These are phyloP conservation scores for Psilanteris sp. DNA, from an alignment of 1,140 invertebrate genomes.

Conservation along the genomic window DNA sequence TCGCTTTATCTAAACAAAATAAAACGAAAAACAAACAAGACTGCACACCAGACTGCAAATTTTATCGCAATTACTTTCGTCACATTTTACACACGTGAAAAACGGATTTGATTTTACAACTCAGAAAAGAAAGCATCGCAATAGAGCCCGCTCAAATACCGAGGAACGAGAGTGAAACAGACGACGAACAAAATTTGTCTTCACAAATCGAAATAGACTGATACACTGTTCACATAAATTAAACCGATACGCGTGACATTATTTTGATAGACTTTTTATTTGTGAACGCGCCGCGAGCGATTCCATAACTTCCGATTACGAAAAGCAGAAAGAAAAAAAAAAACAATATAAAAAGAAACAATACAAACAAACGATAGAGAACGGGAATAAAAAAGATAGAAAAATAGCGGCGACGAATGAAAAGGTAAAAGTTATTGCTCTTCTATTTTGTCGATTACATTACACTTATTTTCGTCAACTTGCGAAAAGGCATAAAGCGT, in stretches of 20 bases:
- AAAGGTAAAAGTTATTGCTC: slow-evolving; percentile 18
- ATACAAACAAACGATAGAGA: not conserved
- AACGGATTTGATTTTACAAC: slow-evolving; percentile 57
- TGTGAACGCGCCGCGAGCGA: slow-evolving; percentile 10
- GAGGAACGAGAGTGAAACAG: slow-evolving; percentile 7
- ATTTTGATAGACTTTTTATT: slow-evolving; percentile 50
- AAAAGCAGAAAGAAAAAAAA: not conserved
- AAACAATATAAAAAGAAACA: too few relatives aligned
- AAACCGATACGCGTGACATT: slow-evolving; percentile 50
- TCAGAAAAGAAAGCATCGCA: slow-evolving; percentile 34
- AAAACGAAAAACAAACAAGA: slow-evolving; percentile 43
- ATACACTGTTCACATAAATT: slow-evolving; percentile 38
- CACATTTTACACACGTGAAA: slow-evolving; percentile 34
- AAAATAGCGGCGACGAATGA: too few relatives aligned
- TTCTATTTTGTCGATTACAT: slow-evolving; percentile 38
- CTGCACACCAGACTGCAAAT: slow-evolving; percentile 51
- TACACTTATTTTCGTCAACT: slow-evolving; percentile 34
- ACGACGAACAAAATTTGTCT: slow-evolving; percentile 33
- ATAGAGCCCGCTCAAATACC: slow-evolving; percentile 27
- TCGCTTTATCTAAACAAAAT: slow-evolving; percentile 5
- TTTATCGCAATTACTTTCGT: slow-evolving; percentile 54
- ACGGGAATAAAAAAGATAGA: too few relatives aligned
- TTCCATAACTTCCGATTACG: slow-evolving; percentile 15
- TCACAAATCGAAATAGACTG: slow-evolving; percentile 52
- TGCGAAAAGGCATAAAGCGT: slow-evolving; percentile 1